phyloP scores from a whole-genome alignment of 2,797 vertebrate genomes.

The Poeciliopsis infans region DNA sequence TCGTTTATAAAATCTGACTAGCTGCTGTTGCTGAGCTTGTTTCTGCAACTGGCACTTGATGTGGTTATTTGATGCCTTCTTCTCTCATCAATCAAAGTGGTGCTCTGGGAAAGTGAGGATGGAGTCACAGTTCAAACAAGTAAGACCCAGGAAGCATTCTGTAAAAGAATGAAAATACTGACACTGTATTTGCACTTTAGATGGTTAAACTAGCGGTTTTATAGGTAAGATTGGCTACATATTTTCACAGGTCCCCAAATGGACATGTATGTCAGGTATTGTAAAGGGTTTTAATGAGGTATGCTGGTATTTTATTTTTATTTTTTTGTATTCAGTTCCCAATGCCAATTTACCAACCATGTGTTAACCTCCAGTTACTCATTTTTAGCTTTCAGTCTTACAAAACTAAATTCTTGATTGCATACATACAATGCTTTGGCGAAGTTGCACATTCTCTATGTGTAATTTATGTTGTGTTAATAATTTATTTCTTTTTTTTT shows the following conservation, averaged over 20 bases:
- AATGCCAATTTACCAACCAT: slow-evolving; percentile 83
- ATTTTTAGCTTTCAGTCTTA: slow-evolving; percentile 67
- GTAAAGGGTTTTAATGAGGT: slow-evolving; percentile 65
- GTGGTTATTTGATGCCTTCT: slow-evolving; percentile 65
- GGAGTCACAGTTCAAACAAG: slow-evolving; percentile 24
- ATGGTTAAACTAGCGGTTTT: slow-evolving; percentile 75
- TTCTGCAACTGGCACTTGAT: slow-evolving; percentile 57
- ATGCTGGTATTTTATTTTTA: slow-evolving; percentile 66
- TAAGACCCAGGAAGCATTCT: slow-evolving; percentile 63
- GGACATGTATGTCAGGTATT: slow-evolving; percentile 71
- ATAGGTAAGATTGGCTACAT: slow-evolving; percentile 68
- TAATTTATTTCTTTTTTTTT: slow-evolving; percentile 98
- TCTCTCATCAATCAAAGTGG: slow-evolving; percentile 68
- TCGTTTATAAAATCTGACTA: slow-evolving; percentile 36
- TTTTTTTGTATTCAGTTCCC: slow-evolving; percentile 63
- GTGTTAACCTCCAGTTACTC: slow-evolving; percentile 74
- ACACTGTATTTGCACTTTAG: slow-evolving; percentile 89
- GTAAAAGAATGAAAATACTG: slow-evolving; percentile 76
- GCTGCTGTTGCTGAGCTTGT: slow-evolving; percentile 36
- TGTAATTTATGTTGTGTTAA: slow-evolving; percentile 99
- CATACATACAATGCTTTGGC: slow-evolving; percentile 94
- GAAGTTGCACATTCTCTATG: slow-evolving; percentile 98
- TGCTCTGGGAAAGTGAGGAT: slow-evolving; percentile 58
- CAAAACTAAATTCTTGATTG: slow-evolving; percentile 76
- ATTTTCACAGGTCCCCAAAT: slow-evolving; percentile 54